These are phyloP conservation scores for Pitta sordida DNA, from an alignment of 2,113 vertebrate genomes.

Conservation along the genomic window DNA sequence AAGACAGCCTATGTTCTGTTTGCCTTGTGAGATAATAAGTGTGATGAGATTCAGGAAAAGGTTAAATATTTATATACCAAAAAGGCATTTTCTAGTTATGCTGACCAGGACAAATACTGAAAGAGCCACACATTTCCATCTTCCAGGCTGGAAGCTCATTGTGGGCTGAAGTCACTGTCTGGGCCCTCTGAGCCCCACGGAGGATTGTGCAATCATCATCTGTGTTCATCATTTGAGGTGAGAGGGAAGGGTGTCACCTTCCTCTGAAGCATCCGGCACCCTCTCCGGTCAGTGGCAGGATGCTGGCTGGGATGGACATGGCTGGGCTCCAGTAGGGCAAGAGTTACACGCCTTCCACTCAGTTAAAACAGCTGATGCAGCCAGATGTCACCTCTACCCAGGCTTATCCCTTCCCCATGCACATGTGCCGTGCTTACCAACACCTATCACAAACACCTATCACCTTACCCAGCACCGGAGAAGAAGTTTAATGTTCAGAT, in stretches of 20 bases:
- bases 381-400: background rate
- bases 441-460: too few species aligned
- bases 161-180: background rate
- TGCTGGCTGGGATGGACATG: background rate
- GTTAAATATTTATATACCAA: background rate
- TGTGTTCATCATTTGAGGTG: background rate
- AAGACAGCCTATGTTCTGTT: background rate
- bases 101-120: background rate
- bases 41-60: background rate
- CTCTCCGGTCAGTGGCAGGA: background rate
- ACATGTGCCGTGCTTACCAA: background rate
- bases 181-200: background rate
- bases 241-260: constrained; percentile 53
- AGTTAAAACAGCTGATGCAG: background rate
- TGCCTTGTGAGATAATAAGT: background rate
- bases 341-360: background rate
- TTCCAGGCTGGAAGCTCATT: background rate
- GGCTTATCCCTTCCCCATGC: background rate
- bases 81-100: background rate
- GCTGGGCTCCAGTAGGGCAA: background rate
- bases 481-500: background rate
- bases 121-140: background rate
- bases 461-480: background rate
- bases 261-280: constrained; percentile 35
- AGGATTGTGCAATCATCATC: background rate